Percentiles rank a stretch among this genome's conserved stretches.
These are phyloP conservation scores for Sarcophaga caerulescens DNA, from an alignment of 2,888 invertebrate genomes.

Conservation along the genomic window DNA sequence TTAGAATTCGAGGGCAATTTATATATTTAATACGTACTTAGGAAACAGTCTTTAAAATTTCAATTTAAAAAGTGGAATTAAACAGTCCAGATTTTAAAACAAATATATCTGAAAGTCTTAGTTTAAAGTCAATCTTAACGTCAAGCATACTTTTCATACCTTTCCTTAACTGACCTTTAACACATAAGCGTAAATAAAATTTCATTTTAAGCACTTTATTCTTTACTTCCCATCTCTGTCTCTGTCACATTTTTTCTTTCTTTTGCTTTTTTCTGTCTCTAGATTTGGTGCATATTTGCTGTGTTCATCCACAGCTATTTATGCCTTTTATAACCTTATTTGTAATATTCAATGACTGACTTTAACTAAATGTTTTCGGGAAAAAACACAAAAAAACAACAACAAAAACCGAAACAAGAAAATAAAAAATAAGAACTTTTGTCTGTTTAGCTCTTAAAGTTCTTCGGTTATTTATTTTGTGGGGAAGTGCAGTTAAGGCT, in stretches of 20 bases:
- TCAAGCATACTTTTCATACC: not conserved
- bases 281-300: slow-evolving; percentile 38
- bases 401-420: not conserved
- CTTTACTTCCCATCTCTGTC: slow-evolving; percentile 2
- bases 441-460: not conserved
- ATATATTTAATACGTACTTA: too few species aligned
- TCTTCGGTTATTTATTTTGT: not conserved
- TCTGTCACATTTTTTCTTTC: not conserved
- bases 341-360: slow-evolving; percentile 62
- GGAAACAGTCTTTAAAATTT: too few species aligned
- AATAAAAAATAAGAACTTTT: slow-evolving; percentile 1
- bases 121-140: too few species aligned
- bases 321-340: slow-evolving; percentile 64
- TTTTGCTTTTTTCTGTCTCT: not conserved
- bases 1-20: too few species aligned
- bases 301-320: slow-evolving; percentile 49
- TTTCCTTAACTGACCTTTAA: not conserved
- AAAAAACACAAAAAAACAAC: slow-evolving; percentile 14
- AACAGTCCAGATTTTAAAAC: too few species aligned
- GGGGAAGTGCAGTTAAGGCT: slow-evolving; percentile 4
- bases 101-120: too few species aligned
- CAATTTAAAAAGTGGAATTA: too few species aligned
- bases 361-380: slow-evolving; percentile 49
- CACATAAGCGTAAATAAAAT: not conserved
- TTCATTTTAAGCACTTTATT: not conserved